phyloP scores from a whole-genome alignment of 1,140 invertebrate species.

The Cyrtorhinus lividipennis region DNA sequence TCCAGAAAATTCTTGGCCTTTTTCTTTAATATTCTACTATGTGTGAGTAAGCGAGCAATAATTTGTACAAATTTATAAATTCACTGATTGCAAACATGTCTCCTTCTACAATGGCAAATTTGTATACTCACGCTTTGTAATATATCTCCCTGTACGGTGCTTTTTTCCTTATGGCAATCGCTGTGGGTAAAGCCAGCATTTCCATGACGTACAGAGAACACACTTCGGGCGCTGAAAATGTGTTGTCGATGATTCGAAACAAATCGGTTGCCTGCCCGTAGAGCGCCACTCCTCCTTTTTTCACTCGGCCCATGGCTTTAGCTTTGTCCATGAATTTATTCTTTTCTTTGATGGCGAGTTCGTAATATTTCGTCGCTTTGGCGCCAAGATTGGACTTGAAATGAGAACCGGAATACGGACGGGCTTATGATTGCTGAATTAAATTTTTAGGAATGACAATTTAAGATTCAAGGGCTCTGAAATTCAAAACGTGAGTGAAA shows the following conservation, averaged over 20 bases:
- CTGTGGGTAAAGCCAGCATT: background rate
- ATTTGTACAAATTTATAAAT: no score
- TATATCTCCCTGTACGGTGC: constrained; percentile 7
- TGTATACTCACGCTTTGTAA: constrained; percentile 8
- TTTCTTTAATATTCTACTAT: no score
- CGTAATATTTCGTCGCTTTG: background rate
- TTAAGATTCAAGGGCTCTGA: no score
- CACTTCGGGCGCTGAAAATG: constrained; percentile 3
- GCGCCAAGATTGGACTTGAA: background rate
- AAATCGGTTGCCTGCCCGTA: constrained; percentile 14
- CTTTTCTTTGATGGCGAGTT: background rate
- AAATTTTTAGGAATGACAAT: no score
- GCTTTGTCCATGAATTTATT: background rate
- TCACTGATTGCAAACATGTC: background rate
- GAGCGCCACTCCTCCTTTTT: constrained; percentile 6
- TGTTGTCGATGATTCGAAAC: constrained; percentile 3
- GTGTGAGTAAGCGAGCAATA: no score
- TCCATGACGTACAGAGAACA: constrained; percentile 10
- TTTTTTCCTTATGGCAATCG: constrained; percentile 11
- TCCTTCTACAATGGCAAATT: no score
- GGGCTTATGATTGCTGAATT: no score
- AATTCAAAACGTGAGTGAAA: no score
- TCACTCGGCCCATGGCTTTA: background rate
- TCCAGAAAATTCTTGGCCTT: no score
- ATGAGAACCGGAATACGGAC: background rate